Percentiles rank a stretch among this genome's conserved stretches.
Evolutionary conservation across 2,797 vertebrate species (phyloP).

Genomic region (Pteronotus mesoamericanus): DNA sequence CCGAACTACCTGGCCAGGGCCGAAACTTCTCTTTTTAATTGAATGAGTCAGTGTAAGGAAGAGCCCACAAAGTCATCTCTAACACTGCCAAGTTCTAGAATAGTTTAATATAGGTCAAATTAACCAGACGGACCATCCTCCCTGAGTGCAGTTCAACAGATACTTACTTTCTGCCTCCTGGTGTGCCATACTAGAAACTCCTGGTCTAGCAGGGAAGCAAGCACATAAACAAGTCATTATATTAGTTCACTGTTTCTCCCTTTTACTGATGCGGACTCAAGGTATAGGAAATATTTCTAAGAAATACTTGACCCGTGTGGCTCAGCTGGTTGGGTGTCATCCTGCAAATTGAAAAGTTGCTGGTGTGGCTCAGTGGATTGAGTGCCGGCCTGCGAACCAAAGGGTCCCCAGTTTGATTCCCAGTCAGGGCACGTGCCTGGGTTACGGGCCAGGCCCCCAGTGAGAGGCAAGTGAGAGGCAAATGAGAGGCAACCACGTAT

Average conservation of each 20-base stretch:
- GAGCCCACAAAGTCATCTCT: not conserved
- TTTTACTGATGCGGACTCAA: not conserved
- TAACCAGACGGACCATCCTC: not conserved
- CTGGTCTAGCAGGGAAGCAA: not conserved
- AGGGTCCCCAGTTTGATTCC: too few relatives aligned
- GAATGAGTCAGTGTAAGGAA: not conserved
- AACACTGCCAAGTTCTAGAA: not conserved
- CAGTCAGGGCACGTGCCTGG: too few relatives aligned
- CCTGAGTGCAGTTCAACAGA: not conserved
- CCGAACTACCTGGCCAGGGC: too few relatives aligned
- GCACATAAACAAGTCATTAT: not conserved
- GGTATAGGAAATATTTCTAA: not conserved
- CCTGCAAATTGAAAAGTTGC: too few relatives aligned
- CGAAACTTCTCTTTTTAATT: not conserved
- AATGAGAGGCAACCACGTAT: too few relatives aligned
- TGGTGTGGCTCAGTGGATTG: too few relatives aligned
- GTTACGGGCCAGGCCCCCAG: too few relatives aligned
- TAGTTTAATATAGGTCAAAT: not conserved
- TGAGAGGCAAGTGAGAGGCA: too few relatives aligned
- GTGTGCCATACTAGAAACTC: not conserved
- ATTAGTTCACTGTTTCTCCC: not conserved
- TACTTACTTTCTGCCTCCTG: not conserved
- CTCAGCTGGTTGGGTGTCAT: too few relatives aligned
- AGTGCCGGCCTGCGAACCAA: too few relatives aligned
- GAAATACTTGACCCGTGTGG: too few relatives aligned